phyloP scores from a whole-genome alignment of 2,113 vertebrate species.

The Brachionichthys hirsutus region DNA sequence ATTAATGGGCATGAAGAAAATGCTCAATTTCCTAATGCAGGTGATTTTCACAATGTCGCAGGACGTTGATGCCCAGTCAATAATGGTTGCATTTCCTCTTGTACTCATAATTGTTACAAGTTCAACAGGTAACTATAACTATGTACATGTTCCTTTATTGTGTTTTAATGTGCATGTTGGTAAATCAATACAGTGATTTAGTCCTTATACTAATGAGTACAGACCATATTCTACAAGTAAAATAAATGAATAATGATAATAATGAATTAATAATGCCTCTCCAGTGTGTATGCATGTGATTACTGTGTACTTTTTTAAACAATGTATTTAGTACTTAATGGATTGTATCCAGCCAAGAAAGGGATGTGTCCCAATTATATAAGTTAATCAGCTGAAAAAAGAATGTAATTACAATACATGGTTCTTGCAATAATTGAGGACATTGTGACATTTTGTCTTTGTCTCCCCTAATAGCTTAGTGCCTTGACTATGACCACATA shows the following conservation, averaged over 20 bases:
- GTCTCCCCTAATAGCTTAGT: slow-evolving; percentile 1
- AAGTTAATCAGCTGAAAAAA: slow-evolving; percentile 27
- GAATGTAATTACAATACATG: slow-evolving; percentile 20
- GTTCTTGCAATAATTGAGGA: slow-evolving; percentile 22
- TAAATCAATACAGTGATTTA: slow-evolving; percentile 14
- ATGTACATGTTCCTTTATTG: slow-evolving; percentile 9
- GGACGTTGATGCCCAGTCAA: slow-evolving; percentile 11
- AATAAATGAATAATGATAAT: slow-evolving; percentile 1
- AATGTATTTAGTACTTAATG: slow-evolving; percentile 16
- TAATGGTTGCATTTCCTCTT: slow-evolving; percentile 18
- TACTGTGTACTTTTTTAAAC: slow-evolving; percentile 11
- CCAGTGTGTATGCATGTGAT: background rate
- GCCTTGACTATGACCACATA: background rate
- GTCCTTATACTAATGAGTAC: background rate
- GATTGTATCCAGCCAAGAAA: slow-evolving; percentile 31
- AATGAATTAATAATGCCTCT: background rate
- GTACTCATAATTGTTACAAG: slow-evolving; percentile 31
- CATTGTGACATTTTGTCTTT: slow-evolving; percentile 5
- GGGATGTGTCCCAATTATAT: background rate
- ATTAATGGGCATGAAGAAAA: too few relatives aligned
- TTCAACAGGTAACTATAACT: slow-evolving; percentile 10
- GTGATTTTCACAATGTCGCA: background rate
- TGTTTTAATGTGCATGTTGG: background rate
- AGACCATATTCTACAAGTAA: slow-evolving; percentile 9
- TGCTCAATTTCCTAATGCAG: too few relatives aligned